Base-by-base conservation (phyloP, 2,888 invertebrate species). In the Harpalus rufipes region DNA sequence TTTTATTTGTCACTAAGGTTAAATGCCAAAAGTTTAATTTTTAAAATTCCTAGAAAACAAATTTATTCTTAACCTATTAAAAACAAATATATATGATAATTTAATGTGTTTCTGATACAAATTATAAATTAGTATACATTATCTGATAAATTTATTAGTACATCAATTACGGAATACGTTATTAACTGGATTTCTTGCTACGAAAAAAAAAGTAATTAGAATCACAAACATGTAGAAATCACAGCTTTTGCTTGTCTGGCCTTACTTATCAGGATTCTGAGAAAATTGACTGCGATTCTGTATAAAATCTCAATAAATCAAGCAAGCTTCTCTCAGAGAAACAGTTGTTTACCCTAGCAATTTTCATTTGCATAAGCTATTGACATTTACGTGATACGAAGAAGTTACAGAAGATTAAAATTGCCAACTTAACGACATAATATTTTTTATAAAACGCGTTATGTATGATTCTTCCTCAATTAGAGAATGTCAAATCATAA, bases 271-370 rank as follows among this genome's bases (percentile, higher is more conserved):
- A 18, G 21, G 44, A 16, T 74, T 74, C 72, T 12, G 18, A 74
- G 72, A 74, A 74, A 74, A 74, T 74, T 44, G 72, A 10, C 72
- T 74, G 14, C 16, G 44, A 44, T 74, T 74, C 72, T 74, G 72
- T 10, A 74, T 74, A 74, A 74, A 74, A 74, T 74, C 18, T 18
- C 44, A 18, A 74, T 74, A 74, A 74, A 74, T 74, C 72, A 74
- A 44, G 72, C 21, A 72, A 14, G 16, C 44, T 25, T 5, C 68
- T 39, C 68, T 68, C n/a, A 39, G 72, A 14, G 41, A 44, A 74
- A 74, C 14, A 74, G 72, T 44, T 74, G 72, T 74, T 74, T 74
- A 74, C 72, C 44, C 72, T 7, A 41, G 44, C 0, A 68, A 5
- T 14, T 32, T 39, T 14, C 41, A 74, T 74, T 74, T 74, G 18